Evolutionary conservation across 2,797 vertebrate species (phyloP).

Genomic region (Sebastes iracundus): DNA sequence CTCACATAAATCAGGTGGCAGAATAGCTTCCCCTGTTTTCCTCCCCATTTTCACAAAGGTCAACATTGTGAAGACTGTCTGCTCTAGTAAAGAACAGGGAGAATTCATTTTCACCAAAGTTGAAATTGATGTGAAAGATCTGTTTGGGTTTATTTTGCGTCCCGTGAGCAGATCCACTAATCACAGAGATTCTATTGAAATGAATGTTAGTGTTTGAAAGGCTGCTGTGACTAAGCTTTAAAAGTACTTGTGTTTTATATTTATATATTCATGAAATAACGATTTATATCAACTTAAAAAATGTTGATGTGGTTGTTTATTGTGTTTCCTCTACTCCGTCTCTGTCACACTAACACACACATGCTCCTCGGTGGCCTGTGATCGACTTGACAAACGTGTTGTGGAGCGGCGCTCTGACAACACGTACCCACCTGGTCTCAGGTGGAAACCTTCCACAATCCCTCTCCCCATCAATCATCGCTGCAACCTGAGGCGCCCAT

Average conservation of each 20-base stretch:
- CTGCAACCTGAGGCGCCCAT: slow-evolving; percentile 8
- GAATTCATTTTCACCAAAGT: neutral
- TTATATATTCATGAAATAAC: neutral
- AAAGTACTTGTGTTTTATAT: neutral
- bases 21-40: neutral
- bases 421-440: slow-evolving; percentile 49
- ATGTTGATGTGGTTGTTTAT: neutral
- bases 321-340: neutral
- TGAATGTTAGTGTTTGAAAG: neutral
- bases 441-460: slow-evolving; percentile 24
- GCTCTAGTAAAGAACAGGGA: neutral
- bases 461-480: slow-evolving; percentile 51
- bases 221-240: neutral
- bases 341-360: neutral
- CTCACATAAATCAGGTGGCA: neutral
- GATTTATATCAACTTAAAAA: neutral
- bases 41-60: neutral
- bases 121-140: neutral
- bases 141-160: neutral
- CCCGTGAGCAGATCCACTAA: neutral
- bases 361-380: slow-evolving; percentile 36
- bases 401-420: slow-evolving; percentile 46
- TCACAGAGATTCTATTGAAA: neutral
- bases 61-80: neutral
- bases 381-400: slow-evolving; percentile 70